Conservation (phyloP, 2,888 invertebrate genomes). For the Syritta pipiens region DNA sequence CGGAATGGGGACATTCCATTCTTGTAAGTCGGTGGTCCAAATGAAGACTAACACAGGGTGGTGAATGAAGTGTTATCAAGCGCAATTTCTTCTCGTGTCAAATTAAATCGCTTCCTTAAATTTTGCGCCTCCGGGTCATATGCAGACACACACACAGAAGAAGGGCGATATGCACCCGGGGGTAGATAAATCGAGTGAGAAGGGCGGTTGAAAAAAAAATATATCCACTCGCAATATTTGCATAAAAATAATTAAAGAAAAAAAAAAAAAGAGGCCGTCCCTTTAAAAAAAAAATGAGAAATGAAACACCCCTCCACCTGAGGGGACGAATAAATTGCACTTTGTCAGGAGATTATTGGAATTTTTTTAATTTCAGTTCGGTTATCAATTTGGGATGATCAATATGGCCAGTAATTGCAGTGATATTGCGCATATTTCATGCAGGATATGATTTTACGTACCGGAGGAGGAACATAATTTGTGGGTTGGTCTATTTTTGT, state of each 20-base stretch:
- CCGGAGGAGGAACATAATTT: background rate
- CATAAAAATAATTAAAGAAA: constrained; percentile 67
- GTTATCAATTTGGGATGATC: constrained; percentile 62
- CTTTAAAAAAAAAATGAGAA: background rate
- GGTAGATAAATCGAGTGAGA: constrained; percentile 35
- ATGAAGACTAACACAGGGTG: constrained; percentile 25
- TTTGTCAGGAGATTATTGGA: constrained; percentile 69
- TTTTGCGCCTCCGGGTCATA: constrained; percentile 15
- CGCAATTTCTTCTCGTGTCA: constrained; percentile 37
- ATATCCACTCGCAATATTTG: constrained; percentile 45
- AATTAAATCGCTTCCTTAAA: constrained; percentile 40
- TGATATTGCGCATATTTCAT: constrained; percentile 14
- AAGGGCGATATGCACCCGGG: constrained; percentile 37
- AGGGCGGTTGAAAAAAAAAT: constrained; percentile 21
- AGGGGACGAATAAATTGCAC: constrained; percentile 52
- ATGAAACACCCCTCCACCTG: constrained; percentile 3
- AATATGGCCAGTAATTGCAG: constrained; percentile 38
- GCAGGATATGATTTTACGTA: background rate
- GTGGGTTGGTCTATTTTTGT: too few species aligned
- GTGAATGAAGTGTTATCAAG: constrained; percentile 42
- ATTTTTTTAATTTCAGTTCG: constrained; percentile 48
- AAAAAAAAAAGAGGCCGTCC: constrained; percentile 37
- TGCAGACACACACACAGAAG: too few species aligned
- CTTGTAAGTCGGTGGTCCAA: constrained; percentile 39
- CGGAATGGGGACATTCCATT: constrained; percentile 25